These are phyloP conservation scores for Syrmaticus mikado DNA, from an alignment of 2,113 vertebrate genomes.

Conservation along the genomic window DNA sequence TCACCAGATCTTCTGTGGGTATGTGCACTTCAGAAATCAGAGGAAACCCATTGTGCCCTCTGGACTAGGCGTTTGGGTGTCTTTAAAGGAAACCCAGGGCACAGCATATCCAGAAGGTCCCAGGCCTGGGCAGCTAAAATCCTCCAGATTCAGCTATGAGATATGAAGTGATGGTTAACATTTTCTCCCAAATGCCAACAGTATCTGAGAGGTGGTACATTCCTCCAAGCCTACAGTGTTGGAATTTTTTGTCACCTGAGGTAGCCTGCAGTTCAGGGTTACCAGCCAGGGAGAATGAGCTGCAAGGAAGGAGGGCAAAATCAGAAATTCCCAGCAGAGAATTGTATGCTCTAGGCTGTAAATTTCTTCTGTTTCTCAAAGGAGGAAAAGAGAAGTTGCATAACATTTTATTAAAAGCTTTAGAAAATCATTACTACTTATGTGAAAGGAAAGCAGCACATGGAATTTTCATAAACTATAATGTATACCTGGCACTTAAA, in stretches of 20 bases:
- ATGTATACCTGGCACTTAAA: neutral
- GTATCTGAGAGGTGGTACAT: neutral
- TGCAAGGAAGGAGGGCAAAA: neutral
- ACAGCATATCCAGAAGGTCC: neutral
- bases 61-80: accelerated
- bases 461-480: neutral
- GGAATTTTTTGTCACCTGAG: neutral
- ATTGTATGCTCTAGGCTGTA: neutral
- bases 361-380: neutral
- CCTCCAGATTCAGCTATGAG: neutral
- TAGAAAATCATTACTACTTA: neutral
- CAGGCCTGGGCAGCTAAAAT: neutral
- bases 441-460: neutral
- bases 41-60: neutral
- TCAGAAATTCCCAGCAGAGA: neutral
- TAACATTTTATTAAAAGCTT: neutral
- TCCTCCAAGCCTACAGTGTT: neutral
- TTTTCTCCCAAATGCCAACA: neutral
- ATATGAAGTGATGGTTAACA: neutral
- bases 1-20: neutral
- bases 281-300: neutral
- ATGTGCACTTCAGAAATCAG: neutral
- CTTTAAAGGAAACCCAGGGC: neutral
- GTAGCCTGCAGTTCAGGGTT: neutral
- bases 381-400: neutral